Evolutionary conservation across 2,888 invertebrate genomes (phyloP).

Genomic region (Acronicta alni): DNA sequence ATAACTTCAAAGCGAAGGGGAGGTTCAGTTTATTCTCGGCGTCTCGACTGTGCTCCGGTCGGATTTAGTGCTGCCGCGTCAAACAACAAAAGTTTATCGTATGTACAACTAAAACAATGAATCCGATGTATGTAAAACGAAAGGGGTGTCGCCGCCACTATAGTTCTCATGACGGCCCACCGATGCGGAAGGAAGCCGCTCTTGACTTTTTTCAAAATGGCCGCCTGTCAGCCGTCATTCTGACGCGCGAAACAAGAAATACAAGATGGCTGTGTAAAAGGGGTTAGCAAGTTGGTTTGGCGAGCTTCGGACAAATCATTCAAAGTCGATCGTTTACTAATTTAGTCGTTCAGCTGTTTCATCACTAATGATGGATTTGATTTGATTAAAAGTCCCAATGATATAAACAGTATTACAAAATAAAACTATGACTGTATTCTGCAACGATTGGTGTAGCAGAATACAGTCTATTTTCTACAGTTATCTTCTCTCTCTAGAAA

Average conservation of each 20-base stretch:
- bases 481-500: neutral
- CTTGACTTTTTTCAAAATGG: slow-evolving; percentile 88
- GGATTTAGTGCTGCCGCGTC: slow-evolving; percentile 72
- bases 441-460: too few relatives aligned
- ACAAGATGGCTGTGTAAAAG: slow-evolving; percentile 82
- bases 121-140: slow-evolving; percentile 85
- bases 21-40: slow-evolving; percentile 61
- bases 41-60: slow-evolving; percentile 61
- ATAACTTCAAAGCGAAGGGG: slow-evolving; percentile 54
- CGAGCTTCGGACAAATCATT: slow-evolving; percentile 51
- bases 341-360: slow-evolving; percentile 10
- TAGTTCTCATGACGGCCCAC: slow-evolving; percentile 86
- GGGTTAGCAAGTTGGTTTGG: slow-evolving; percentile 71
- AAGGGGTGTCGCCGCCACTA: slow-evolving; percentile 83
- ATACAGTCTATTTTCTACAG: neutral
- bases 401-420: too few relatives aligned
- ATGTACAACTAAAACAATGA: slow-evolving; percentile 88
- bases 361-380: neutral
- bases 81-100: slow-evolving; percentile 83
- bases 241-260: slow-evolving; percentile 80
- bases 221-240: slow-evolving; percentile 83
- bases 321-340: slow-evolving; percentile 34
- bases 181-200: slow-evolving; percentile 88
- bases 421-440: too few relatives aligned
- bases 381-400: too few relatives aligned